Conservation (phyloP, 2,888 invertebrate genomes). For the Pediacus dermestoides region DNA sequence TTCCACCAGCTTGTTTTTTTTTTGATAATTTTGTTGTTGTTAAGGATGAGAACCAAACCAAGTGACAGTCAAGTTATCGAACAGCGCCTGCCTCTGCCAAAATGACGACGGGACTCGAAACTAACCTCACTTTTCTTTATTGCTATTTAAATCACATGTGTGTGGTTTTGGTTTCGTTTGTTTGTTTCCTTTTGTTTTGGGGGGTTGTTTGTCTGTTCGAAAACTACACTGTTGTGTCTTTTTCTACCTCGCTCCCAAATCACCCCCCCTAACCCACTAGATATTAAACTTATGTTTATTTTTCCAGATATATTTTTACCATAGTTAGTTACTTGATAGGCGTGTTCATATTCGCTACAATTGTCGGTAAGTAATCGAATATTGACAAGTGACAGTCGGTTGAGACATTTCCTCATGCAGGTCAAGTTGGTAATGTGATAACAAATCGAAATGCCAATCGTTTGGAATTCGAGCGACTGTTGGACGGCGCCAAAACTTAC, state of each 20-base stretch:
- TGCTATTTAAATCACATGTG: conserved; percentile 1
- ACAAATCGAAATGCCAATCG: conserved; percentile 95
- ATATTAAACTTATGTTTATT: conserved; percentile 22
- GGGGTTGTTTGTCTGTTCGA: conserved; percentile 41
- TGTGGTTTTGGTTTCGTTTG: conserved; percentile 9
- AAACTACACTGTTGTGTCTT: conserved; percentile 49
- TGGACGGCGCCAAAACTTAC: conserved; percentile 95
- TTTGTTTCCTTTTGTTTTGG: conserved; percentile 13
- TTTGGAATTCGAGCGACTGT: conserved; percentile 87
- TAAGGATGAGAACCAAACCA: conserved; percentile 15
- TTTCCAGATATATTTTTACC: conserved; percentile 89
- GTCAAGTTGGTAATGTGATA: conserved; percentile 97
- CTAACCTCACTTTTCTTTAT: not conserved
- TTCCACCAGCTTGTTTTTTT: conserved; percentile 4
- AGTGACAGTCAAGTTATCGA: conserved; percentile 62
- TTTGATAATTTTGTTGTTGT: not conserved
- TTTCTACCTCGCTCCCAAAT: conserved; percentile 5
- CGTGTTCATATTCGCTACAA: conserved; percentile 96
- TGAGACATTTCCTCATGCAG: conserved; percentile 44
- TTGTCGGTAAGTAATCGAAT: conserved; percentile 68
- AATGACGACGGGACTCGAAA: conserved; percentile 12
- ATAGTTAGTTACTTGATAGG: conserved; percentile 96
- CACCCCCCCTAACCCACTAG: too few species aligned
- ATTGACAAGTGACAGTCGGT: conserved; percentile 2
- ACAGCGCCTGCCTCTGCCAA: conserved; percentile 52